Evolutionary conservation across 2,888 invertebrate genomes (phyloP), one percentile per base, ranked within the genome.

Genomic region (Calameuta idolon): DNA sequence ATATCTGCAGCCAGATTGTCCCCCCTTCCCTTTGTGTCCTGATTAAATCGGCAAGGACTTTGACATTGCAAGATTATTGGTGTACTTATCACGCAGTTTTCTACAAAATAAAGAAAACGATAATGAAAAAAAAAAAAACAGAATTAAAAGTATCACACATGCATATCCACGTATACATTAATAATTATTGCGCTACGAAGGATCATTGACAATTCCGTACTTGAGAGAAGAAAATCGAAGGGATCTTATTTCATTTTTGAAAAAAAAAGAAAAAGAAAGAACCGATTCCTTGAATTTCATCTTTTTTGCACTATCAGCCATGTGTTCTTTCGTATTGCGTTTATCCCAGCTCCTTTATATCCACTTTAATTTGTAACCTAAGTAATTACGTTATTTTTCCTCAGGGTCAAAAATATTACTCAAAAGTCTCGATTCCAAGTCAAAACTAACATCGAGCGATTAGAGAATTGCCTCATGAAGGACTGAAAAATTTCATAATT

Each of bases 71-170:
- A 89, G 88, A 89, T 90, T 90, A 90, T 89, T 89, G 90, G 90
- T 90, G 89, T 90, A 90, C 89, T 90, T 89, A 90, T 90, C 90
- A 88, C 87, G 88, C 88, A 89, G 89, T 90, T 90, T 90, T 90
- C 89, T 90, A 90, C 89, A 88, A 88, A 90, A 90, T 90, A 89
- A 90, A 90, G 89, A 89, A 89, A 89, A 89, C 88, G 82, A 88
- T 88, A 89, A 87, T 87, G 83, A 89, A 85, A 89, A 87, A 87
- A 84, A 81, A 81, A n/a, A 73, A n/a, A 33, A 1, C 35, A 35
- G 31, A n/a, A 74, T 34, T 33, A 74, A 74, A 55, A 55, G 23
- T 55, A 55, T 55, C 55, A 23, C 55, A 55, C 55, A 55, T 55
- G 55, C 55, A 55, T 55, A 55, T 55, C 55, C 55, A 55, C 55